phyloP scores from a whole-genome alignment of 2,888 invertebrate species.

The Teleiodes luculella region DNA sequence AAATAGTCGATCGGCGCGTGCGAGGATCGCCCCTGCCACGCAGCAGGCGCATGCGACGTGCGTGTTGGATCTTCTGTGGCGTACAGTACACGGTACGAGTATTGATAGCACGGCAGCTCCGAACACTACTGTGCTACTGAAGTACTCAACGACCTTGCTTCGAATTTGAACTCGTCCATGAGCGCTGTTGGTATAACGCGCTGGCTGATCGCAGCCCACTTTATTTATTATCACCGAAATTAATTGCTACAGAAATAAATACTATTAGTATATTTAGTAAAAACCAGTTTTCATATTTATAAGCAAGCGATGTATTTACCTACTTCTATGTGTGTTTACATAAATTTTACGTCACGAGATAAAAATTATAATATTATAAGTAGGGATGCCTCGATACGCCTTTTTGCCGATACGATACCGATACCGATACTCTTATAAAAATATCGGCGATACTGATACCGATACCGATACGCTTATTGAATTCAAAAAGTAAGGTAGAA shows the following conservation, averaged over 20 bases:
- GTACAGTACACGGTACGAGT: neutral
- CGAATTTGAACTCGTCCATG: slow-evolving; percentile 32
- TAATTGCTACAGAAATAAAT: neutral
- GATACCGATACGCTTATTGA: too few relatives aligned
- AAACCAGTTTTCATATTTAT: neutral
- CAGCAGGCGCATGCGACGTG: slow-evolving; percentile 12
- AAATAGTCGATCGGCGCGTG: too few relatives aligned
- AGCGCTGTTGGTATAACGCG: slow-evolving; percentile 42
- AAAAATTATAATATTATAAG: too few relatives aligned
- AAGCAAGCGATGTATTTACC: too few relatives aligned
- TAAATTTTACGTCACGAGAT: too few relatives aligned
- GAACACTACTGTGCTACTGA: neutral
- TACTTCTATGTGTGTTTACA: too few relatives aligned
- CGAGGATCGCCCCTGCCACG: slow-evolving; percentile 14
- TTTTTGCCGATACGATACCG: too few relatives aligned
- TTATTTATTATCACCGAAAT: neutral
- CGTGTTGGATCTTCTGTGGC: slow-evolving; percentile 6
- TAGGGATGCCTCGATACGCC: too few relatives aligned
- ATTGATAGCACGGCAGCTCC: too few relatives aligned
- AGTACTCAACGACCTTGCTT: slow-evolving; percentile 46
- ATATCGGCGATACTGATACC: too few relatives aligned
- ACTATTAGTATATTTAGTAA: neutral
- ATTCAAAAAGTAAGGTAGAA: too few relatives aligned
- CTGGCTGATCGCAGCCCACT: slow-evolving; percentile 8
- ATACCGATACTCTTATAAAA: too few relatives aligned